Conservation (phyloP, 2,888 invertebrate species). For the Phengaris arion region DNA sequence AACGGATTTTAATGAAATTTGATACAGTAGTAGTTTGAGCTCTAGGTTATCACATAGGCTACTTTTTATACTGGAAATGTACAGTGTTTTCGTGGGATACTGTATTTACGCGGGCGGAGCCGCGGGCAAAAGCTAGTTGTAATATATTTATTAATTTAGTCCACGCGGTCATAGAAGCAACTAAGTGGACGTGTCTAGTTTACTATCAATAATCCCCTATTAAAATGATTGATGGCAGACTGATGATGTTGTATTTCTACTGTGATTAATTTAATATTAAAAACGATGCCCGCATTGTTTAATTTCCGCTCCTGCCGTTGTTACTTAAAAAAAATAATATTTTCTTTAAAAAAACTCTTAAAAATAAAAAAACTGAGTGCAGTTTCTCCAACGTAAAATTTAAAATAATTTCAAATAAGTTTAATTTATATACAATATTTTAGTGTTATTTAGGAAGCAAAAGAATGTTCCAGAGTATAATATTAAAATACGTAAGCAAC, state of each 20-base stretch:
- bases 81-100: no score
- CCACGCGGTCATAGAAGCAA: background rate
- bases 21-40: no score
- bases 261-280: slow-evolving; percentile 11
- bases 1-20: no score
- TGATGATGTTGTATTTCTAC: slow-evolving; percentile 4
- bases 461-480: background rate
- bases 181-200: background rate
- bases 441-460: background rate
- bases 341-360: background rate
- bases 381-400: background rate
- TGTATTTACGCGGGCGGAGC: no score
- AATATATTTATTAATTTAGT: background rate
- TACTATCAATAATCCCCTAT: slow-evolving; percentile 8
- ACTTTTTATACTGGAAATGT: no score
- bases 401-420: background rate
- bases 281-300: slow-evolving; percentile 12
- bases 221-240: slow-evolving; percentile 2
- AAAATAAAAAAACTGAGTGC: background rate
- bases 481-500: no score
- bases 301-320: slow-evolving; percentile 3
- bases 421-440: background rate
- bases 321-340: slow-evolving; percentile 7
- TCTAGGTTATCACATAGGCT: no score
- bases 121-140: no score